A percentile compares a stretch with the other conserved stretches of the same genome.
phyloP scores from a whole-genome alignment of 2,797 vertebrate species.

The Parauchenoglanis punctatus region DNA sequence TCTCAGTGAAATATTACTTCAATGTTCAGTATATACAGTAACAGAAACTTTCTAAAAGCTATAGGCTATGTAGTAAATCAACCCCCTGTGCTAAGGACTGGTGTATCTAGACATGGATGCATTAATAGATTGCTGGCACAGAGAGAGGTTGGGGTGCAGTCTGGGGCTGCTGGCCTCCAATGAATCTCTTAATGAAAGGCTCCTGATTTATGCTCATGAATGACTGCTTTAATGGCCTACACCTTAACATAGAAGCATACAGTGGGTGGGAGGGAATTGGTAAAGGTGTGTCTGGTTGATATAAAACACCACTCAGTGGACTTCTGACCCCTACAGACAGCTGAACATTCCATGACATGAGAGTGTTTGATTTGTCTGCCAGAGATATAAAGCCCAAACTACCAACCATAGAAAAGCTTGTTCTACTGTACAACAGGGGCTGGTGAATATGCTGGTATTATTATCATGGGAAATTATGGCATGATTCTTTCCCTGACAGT shows the following conservation, averaged over 20 bases:
- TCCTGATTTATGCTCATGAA: conserved; percentile 57
- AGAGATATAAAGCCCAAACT: conserved; percentile 23
- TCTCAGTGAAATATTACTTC: background rate
- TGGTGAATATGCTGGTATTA: background rate
- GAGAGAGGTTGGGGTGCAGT: background rate
- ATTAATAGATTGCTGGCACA: conserved; percentile 40
- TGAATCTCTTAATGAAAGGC: conserved; percentile 60
- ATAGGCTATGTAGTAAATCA: background rate
- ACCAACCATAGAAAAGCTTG: background rate
- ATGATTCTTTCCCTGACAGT: background rate
- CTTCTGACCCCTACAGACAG: conserved; percentile 22
- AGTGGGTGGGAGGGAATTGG: conserved; percentile 42
- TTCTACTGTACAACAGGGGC: background rate
- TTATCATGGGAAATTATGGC: background rate
- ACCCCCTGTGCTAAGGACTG: background rate
- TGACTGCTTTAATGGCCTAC: conserved; percentile 47
- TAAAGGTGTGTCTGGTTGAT: conserved; percentile 60
- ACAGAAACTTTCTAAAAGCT: background rate
- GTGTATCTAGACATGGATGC: background rate
- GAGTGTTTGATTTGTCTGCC: background rate
- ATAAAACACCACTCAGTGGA: conserved; percentile 46
- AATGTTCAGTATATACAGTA: background rate
- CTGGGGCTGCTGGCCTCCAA: conserved; percentile 16
- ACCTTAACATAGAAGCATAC: conserved; percentile 53
- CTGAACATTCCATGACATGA: conserved; percentile 7